Percentiles rank a stretch among this genome's conserved stretches.
Evolutionary conservation across 2,797 vertebrate genomes (phyloP).

Genomic region (Alauda arvensis): DNA sequence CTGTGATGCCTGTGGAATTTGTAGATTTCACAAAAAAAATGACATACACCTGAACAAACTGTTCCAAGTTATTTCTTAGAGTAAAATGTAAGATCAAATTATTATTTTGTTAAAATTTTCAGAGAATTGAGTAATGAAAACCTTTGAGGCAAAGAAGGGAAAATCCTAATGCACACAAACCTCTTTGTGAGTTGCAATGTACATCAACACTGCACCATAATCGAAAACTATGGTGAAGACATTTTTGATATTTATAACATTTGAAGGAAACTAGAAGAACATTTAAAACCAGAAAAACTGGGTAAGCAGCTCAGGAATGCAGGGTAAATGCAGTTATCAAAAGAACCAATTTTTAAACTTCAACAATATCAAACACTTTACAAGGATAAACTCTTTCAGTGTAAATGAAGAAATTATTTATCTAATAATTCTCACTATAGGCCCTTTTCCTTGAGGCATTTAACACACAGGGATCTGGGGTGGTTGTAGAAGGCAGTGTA

Average conservation of each 20-base stretch:
- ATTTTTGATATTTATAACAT: not conserved
- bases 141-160: not conserved
- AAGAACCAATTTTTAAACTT: not conserved
- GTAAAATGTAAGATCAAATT: not conserved
- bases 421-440: not conserved
- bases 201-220: not conserved
- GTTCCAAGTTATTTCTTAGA: not conserved
- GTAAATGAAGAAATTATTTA: not conserved
- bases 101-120: not conserved
- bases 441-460: not conserved
- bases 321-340: not conserved
- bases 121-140: not conserved
- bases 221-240: not conserved
- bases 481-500: not conserved
- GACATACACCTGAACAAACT: not conserved
- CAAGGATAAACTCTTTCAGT: not conserved
- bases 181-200: not conserved
- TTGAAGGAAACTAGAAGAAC: not conserved
- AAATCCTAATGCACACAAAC: not conserved
- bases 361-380: not conserved
- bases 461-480: not conserved
- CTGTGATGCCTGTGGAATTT: not conserved
- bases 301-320: not conserved
- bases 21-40: not conserved
- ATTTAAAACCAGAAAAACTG: not conserved